Evolutionary conservation across 2,888 invertebrate genomes (phyloP), one percentile per base, ranked within the genome.

Genomic region (Sminthurinus aureus): DNA sequence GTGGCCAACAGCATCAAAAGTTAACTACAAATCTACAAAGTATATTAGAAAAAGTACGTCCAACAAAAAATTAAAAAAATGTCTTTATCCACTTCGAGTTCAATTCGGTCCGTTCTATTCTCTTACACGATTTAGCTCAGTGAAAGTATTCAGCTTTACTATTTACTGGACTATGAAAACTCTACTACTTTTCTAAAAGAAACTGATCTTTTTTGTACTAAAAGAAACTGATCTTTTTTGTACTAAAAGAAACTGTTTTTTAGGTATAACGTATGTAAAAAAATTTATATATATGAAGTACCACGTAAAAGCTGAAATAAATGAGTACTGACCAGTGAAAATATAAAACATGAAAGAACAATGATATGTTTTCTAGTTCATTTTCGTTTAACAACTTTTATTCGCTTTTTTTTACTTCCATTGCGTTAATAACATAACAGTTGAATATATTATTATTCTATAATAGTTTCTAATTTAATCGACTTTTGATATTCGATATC

Each of bases 101-200:
- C 38, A n/a, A 69, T 69, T 79, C 20, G 38, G 69, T 15, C n/a
- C 50, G 2, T 79, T 79, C 4, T 77, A 77, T 26, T 69, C n/a
- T 6, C 79, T 79, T 8, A 71, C 67, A 50, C 38, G 79, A 12
- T 79, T 79, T 22, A 79, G 69, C 18, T 38, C 38, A 13, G 51
- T 71, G 0, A 67, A 71, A 79, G 79, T 79, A 0, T 79, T 79
- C 22, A 50, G 79, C 1, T 79, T 79, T 71, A 69, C 69, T 9
- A 50, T 79, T 12, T 79, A 79, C 22, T 79, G 79, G 79, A 79
- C 71, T 22, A 67, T 79, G 79, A 67, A 71, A 52, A 12, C 51
- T 79, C 38, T 79, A 71, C 66, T 79, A 20, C 66, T 79, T 20
- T 79, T 79, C 38, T 24, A 24, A 71, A 6, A 9, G 0, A 13